Conservation (phyloP, 2,888 invertebrate genomes). For the Ischnura elegans region DNA sequence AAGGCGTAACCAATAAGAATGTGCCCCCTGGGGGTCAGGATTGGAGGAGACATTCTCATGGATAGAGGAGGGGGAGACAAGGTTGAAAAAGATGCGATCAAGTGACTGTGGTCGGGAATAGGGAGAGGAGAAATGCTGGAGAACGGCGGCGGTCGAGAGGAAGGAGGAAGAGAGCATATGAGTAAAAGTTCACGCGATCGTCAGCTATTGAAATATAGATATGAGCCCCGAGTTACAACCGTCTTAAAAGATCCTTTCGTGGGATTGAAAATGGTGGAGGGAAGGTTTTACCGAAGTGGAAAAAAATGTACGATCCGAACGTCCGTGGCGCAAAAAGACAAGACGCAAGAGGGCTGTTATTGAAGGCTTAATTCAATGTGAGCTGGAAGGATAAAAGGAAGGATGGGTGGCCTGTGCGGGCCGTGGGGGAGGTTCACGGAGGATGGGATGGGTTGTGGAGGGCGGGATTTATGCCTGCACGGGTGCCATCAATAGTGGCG, state of each 20-base stretch:
- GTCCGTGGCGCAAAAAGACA: slow-evolving; percentile 26
- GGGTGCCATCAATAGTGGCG: slow-evolving; percentile 62
- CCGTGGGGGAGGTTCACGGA: not conserved
- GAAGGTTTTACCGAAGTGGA: not conserved
- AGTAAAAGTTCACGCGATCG: slow-evolving; percentile 57
- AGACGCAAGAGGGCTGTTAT: slow-evolving; percentile 57
- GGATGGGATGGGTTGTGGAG: not conserved
- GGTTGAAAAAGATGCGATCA: too few relatives aligned
- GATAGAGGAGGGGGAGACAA: too few relatives aligned
- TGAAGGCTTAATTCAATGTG: slow-evolving; percentile 65
- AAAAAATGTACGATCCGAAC: not conserved
- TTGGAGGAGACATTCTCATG: too few relatives aligned
- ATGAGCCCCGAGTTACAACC: slow-evolving; percentile 60
- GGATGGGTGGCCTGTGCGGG: not conserved
- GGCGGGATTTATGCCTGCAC: slow-evolving; percentile 58
- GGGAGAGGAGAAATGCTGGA: not conserved
- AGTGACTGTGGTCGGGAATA: too few relatives aligned
- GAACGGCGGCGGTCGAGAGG: not conserved
- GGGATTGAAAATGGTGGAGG: slow-evolving; percentile 20
- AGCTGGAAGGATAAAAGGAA: slow-evolving; percentile 28
- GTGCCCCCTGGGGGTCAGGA: not conserved
- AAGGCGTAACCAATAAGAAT: not conserved
- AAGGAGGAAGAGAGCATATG: not conserved
- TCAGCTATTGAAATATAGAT: slow-evolving; percentile 64
- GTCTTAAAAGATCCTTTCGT: slow-evolving; percentile 38